phyloP scores from a whole-genome alignment of 2,888 invertebrate genomes.

The Bembecia ichneumoniformis region DNA sequence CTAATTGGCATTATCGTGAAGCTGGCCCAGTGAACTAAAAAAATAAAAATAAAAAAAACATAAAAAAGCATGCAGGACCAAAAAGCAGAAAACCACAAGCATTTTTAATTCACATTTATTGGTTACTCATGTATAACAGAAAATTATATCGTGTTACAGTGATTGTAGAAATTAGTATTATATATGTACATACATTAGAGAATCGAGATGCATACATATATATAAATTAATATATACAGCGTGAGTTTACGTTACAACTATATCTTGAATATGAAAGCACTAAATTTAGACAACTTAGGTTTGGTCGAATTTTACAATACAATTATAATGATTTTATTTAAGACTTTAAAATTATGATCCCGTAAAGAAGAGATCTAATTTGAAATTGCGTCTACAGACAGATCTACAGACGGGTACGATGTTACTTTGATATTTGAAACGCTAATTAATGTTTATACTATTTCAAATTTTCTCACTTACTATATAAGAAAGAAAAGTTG shows the following conservation, averaged over 20 bases:
- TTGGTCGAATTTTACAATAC: slow-evolving; percentile 10
- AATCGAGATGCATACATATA: slow-evolving; percentile 13
- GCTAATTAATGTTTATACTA: no score
- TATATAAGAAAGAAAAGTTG: no score
- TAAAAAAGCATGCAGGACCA: slow-evolving; percentile 64
- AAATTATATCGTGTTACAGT: slow-evolving; percentile 43
- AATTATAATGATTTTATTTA: no score
- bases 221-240: slow-evolving; percentile 16
- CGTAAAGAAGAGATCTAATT: no score
- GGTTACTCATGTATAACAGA: slow-evolving; percentile 51
- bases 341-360: no score
- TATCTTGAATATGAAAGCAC: slow-evolving; percentile 11
- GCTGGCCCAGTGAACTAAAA: slow-evolving; percentile 43
- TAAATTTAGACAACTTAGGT: slow-evolving; percentile 11
- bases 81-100: slow-evolving; percentile 67
- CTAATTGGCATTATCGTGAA: slow-evolving; percentile 14
- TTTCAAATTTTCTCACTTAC: no score
- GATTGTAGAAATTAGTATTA: slow-evolving; percentile 38
- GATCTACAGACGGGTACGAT: no score
- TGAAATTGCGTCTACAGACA: no score
- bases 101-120: slow-evolving; percentile 64
- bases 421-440: no score
- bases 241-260: slow-evolving; percentile 11
- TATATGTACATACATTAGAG: slow-evolving; percentile 22
- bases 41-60: slow-evolving; percentile 25